These are phyloP conservation scores for Drosophila paulistorum DNA, from an alignment of 1,140 invertebrate species.

Conservation along the genomic window DNA sequence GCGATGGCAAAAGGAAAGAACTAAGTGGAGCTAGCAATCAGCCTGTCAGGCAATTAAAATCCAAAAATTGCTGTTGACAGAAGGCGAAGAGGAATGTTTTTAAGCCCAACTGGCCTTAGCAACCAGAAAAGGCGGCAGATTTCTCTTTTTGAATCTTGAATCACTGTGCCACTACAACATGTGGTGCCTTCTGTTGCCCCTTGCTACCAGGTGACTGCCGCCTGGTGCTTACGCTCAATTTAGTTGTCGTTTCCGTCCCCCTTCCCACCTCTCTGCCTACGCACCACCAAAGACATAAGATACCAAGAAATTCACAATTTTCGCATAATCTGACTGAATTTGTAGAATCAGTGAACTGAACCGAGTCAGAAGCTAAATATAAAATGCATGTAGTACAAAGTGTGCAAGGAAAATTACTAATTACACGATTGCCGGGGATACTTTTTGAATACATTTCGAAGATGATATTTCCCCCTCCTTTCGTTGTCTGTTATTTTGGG, in stretches of 20 bases:
- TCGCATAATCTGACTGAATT: slow-evolving; percentile 44
- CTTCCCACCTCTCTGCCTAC: not conserved
- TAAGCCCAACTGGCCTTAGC: not conserved
- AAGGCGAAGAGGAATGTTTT: slow-evolving; percentile 20
- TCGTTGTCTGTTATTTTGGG: slow-evolving; percentile 34
- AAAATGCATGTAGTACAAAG: slow-evolving; percentile 53
- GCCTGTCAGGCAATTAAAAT: slow-evolving; percentile 60
- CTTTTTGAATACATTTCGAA: slow-evolving; percentile 46
- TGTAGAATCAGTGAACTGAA: slow-evolving; percentile 1
- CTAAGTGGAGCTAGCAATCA: slow-evolving; percentile 46
- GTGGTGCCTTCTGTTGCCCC: slow-evolving; percentile 8
- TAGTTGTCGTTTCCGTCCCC: slow-evolving; percentile 44
- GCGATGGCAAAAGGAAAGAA: slow-evolving; percentile 14
- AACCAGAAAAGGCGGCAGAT: not conserved
- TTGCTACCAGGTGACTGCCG: slow-evolving; percentile 26
- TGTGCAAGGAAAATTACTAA: slow-evolving; percentile 55
- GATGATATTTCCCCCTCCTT: slow-evolving; percentile 33
- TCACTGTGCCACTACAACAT: slow-evolving; percentile 42
- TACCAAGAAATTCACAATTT: slow-evolving; percentile 63
- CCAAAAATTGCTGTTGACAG: slow-evolving; percentile 59
- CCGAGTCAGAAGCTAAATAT: slow-evolving; percentile 51
- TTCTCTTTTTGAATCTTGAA: not conserved
- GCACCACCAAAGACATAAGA: slow-evolving; percentile 39
- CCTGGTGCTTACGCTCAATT: slow-evolving; percentile 45
- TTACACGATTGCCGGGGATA: slow-evolving; percentile 57